Conservation (phyloP, 1,140 invertebrate genomes). For the Potamilus streckersoni region DNA sequence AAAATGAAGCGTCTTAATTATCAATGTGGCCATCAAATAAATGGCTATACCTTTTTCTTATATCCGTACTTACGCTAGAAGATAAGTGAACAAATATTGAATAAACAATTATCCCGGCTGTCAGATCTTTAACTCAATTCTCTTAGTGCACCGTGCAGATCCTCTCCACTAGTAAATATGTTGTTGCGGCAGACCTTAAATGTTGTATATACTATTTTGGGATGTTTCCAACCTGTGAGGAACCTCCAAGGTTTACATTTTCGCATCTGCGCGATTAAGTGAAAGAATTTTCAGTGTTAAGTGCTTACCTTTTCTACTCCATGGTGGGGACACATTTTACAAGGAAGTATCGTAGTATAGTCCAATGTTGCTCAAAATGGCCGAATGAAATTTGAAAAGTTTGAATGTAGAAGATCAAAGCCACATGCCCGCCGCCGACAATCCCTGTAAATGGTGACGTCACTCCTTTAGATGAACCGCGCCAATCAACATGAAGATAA, state of each 20-base stretch:
- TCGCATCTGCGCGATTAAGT: not conserved
- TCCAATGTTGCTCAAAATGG: not conserved
- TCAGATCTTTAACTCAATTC: too few species aligned
- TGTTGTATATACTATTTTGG: not conserved
- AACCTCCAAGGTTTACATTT: not conserved
- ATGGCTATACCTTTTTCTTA: too few species aligned
- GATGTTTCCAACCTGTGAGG: not conserved
- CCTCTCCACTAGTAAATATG: too few species aligned
- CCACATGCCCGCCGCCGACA: slow-evolving; percentile 54
- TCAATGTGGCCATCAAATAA: too few species aligned
- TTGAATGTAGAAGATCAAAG: slow-evolving; percentile 54
- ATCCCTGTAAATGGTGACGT: slow-evolving; percentile 48
- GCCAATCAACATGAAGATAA: slow-evolving; percentile 52
- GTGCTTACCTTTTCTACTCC: not conserved
- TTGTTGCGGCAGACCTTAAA: too few species aligned
- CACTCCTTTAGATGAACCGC: slow-evolving; percentile 51
- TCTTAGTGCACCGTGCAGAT: too few species aligned
- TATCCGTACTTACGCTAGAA: too few species aligned
- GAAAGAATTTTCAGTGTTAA: not conserved
- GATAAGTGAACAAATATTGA: too few species aligned
- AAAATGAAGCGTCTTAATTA: too few species aligned
- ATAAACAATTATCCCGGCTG: too few species aligned
- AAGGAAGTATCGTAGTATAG: not conserved
- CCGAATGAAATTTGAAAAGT: slow-evolving; percentile 19
- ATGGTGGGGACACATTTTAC: not conserved